Evolutionary conservation across 2,113 vertebrate genomes (phyloP), one percentile per base, ranked within the genome.

Genomic region (Heterocephalus glaber): DNA sequence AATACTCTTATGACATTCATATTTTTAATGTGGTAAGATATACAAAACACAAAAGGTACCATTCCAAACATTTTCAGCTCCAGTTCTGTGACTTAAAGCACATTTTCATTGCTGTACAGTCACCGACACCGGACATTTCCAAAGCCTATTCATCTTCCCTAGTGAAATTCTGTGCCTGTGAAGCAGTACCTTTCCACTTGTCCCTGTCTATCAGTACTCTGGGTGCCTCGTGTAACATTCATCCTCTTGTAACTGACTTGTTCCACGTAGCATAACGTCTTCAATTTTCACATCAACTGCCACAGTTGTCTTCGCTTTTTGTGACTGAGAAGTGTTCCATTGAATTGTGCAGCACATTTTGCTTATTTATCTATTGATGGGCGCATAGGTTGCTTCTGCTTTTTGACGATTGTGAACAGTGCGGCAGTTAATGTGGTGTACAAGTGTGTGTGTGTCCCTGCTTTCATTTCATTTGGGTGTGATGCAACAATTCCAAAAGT

Each of bases 71-170:
- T 47, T 90, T 56, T 47, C 56, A 61, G 10, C 38, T 38, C n/a
- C 1, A 65, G 0, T 20, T 94, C 22, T 49, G 0, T 35, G 38
- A 2, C 33, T 11, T 16, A 35, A 33, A 82, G 9, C 0, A 8
- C 4, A 16, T 54, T 47, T 4, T 22, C 0, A 47, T 3, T 14
- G 2, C 8, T 16, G 3, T 52, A 2, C 1, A 79, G 17, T 2
- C 5, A 8, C 7, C 7, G 33, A 9, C 17, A 60, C 5, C 10
- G 49, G 41, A 17, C 16, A 44, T 68, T 60, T 38, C 11, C 68
- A 61, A 49, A 30, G 65, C 4, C 0, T 56, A n/a, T 60, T 87
- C 33, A 20, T 88, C 84, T 81, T 56, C 14, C 16, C 19, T 58
- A 5, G 0, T 9, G 10, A 61, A 41, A 13, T 14, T 76, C 38